phyloP scores from a whole-genome alignment of 2,797 vertebrate genomes.

The Chaetophractus vellerosus region DNA sequence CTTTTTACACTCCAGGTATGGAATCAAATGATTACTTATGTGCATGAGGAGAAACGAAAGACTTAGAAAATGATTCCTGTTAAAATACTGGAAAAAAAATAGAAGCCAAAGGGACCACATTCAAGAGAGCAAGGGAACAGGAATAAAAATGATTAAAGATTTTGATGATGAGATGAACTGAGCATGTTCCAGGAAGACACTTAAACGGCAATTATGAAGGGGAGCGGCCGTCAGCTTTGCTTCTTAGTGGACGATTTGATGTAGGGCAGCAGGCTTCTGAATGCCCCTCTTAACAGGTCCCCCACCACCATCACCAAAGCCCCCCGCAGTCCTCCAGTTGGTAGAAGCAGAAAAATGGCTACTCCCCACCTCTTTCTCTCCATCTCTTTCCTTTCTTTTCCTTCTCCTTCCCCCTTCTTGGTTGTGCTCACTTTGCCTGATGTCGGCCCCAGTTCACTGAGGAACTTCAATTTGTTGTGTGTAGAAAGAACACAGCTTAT shows the following conservation, averaged over 20 bases:
- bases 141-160: slow-evolving; percentile 44
- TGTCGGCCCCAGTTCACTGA: not conserved
- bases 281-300: not conserved
- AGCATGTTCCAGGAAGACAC: not conserved
- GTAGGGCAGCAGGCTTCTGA: not conserved
- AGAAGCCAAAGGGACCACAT: slow-evolving; percentile 7
- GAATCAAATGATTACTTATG: slow-evolving; percentile 2
- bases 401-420: not conserved
- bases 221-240: not conserved
- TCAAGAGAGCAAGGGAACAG: not conserved
- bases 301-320: not conserved
- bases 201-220: not conserved
- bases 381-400: not conserved
- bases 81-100: not conserved
- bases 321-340: not conserved
- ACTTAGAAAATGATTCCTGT: slow-evolving; percentile 54
- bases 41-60: slow-evolving; percentile 29
- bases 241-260: not conserved
- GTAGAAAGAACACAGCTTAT: not conserved
- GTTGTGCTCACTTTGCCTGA: not conserved
- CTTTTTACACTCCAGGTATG: slow-evolving; percentile 23
- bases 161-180: slow-evolving; percentile 25
- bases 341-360: not conserved
- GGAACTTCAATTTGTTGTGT: not conserved
- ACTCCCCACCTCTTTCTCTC: not conserved